Conservation (phyloP, 2,888 invertebrate species). For the Scrobipalpa atriplicella region DNA sequence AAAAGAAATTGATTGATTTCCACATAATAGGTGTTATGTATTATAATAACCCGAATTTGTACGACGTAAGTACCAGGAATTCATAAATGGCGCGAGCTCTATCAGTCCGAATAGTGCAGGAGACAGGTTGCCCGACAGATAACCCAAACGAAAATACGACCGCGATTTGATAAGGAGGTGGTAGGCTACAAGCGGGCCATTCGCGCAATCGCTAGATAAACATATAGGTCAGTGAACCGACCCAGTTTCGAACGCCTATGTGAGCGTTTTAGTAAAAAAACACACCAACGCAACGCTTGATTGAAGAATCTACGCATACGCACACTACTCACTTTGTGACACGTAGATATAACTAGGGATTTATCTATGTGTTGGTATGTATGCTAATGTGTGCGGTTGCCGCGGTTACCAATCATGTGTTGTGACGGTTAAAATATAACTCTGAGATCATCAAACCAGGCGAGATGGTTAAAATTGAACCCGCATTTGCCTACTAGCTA, state of each 20-base stretch:
- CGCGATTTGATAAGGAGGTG: slow-evolving; percentile 68
- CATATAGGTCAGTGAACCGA: slow-evolving; percentile 82
- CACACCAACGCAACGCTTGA: slow-evolving; percentile 48
- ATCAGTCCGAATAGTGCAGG: slow-evolving; percentile 52
- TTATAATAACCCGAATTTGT: too few species aligned
- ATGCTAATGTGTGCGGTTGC: slow-evolving; percentile 33
- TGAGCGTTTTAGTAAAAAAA: slow-evolving; percentile 61
- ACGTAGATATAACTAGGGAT: not conserved
- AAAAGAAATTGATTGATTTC: too few species aligned
- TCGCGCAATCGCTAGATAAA: slow-evolving; percentile 79
- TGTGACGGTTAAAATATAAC: slow-evolving; percentile 41
- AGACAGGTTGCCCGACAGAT: slow-evolving; percentile 76
- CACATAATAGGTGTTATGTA: too few species aligned
- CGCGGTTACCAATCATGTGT: slow-evolving; percentile 27
- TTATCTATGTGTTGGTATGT: slow-evolving; percentile 3
- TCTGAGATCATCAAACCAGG: slow-evolving; percentile 41
- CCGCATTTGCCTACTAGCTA: slow-evolving; percentile 17
- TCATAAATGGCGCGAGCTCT: slow-evolving; percentile 29
- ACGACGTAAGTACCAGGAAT: not conserved
- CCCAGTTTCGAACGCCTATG: slow-evolving; percentile 69
- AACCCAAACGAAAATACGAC: slow-evolving; percentile 76
- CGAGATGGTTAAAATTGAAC: slow-evolving; percentile 32
- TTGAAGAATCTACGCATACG: slow-evolving; percentile 48
- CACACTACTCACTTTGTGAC: slow-evolving; percentile 9
- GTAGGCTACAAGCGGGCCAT: slow-evolving; percentile 53